phyloP scores from a whole-genome alignment of 2,888 invertebrate genomes.

The Glaucopsyche alexis region DNA sequence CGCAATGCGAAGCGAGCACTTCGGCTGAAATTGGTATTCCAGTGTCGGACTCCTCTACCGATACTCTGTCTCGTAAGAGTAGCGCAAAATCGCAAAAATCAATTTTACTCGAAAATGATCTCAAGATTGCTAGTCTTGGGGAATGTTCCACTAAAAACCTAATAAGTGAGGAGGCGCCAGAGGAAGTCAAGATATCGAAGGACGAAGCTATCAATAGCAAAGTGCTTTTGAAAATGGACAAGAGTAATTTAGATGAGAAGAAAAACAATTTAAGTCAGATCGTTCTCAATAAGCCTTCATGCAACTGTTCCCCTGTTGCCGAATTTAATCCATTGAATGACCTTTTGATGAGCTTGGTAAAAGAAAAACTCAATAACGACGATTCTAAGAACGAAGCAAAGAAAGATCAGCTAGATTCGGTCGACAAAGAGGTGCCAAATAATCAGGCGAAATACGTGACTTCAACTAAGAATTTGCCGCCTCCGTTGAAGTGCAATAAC shows the following conservation, averaged over 20 bases:
- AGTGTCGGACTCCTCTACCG: slow-evolving; percentile 48
- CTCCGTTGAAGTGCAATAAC: slow-evolving; percentile 94
- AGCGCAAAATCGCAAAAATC: slow-evolving; percentile 80
- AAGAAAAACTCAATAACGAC: slow-evolving; percentile 80
- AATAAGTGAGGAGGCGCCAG: slow-evolving; percentile 61
- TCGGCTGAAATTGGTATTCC: slow-evolving; percentile 51
- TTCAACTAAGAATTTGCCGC: slow-evolving; percentile 87
- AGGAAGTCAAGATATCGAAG: slow-evolving; percentile 66
- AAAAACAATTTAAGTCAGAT: slow-evolving; percentile 68
- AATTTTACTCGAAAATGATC: slow-evolving; percentile 60
- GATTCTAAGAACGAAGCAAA: slow-evolving; percentile 83
- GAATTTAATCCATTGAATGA: slow-evolving; percentile 74
- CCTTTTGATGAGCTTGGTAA: slow-evolving; percentile 73
- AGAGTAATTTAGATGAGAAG: slow-evolving; percentile 62
- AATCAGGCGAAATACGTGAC: slow-evolving; percentile 84
- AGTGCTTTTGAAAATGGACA: slow-evolving; percentile 69
- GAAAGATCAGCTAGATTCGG: slow-evolving; percentile 72
- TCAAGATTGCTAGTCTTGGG: slow-evolving; percentile 53
- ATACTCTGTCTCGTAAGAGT: slow-evolving; percentile 73
- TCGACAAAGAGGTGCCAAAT: slow-evolving; percentile 83
- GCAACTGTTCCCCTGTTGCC: slow-evolving; percentile 70
- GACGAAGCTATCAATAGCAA: slow-evolving; percentile 75
- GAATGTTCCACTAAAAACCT: slow-evolving; percentile 66
- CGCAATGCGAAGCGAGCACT: slow-evolving; percentile 58
- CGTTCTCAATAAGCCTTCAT: slow-evolving; percentile 67